Base-by-base conservation (phyloP, 2,888 invertebrate species). In the Leptopilina drosophilae region DNA sequence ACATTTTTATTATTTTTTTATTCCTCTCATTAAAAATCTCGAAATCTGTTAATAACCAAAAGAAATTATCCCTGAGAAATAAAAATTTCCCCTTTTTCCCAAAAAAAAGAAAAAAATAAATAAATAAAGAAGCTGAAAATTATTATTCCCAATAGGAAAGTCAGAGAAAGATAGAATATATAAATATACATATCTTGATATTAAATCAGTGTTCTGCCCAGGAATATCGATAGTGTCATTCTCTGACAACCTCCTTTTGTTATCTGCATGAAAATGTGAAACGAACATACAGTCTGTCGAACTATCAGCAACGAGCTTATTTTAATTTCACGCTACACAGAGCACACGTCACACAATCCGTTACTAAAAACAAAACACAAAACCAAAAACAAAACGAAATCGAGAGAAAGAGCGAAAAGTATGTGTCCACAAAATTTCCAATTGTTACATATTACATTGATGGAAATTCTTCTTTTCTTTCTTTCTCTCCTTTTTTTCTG, bases 301-400 rank as follows among this genome's bases (percentile, higher is more conserved):
- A 49, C 67, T 69, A 46, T 49, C 26, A 69, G 12, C 49, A 66
- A 49, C 26, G 11, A 26, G 49, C 49, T 49, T 69, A 69, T 69
- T 69, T 69, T 69, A 69, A 69, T 69, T 69, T 69, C 67, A 69
- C 67, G 20, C 67, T 49, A 49, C 20, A 69, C 46, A 69, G 67
- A 49, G 49, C 20, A 42, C 20, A 42, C 20, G 67, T 69, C 26
- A 69, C 67, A 69, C 67, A 49, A 49, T 69, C 49, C 49, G 49
- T 69, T 69, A 15, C 15, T 26, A n/a, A 15, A 49, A 14, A 49
- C 15, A 69, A 20, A 59, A n/a, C n/a, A 59, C 15, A 15, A 49
- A 20, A 69, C 33, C 33, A 33, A 33, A 33, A 33, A 33, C 3
- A 33, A 5, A 20, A 20, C 20, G 20, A 20, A 20, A 20, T 20